These are phyloP conservation scores for Girardinus metallicus DNA, from an alignment of 2,797 vertebrate genomes.

Conservation along the genomic window DNA sequence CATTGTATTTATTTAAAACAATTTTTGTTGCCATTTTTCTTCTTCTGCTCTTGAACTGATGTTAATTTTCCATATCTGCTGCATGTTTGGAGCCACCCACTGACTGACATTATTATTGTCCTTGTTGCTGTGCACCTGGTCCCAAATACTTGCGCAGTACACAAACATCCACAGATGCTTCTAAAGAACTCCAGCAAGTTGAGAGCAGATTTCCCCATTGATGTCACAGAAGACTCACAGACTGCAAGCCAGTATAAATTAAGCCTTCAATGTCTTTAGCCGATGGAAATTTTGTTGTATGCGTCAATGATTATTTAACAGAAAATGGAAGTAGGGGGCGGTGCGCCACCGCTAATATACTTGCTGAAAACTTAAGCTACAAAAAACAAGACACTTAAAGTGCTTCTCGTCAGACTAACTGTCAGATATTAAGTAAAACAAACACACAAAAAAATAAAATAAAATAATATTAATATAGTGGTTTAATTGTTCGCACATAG, in stretches of 20 bases:
- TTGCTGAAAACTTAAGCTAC: background rate
- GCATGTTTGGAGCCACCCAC: background rate
- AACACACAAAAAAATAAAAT: background rate
- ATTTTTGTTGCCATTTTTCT: background rate
- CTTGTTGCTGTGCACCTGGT: background rate
- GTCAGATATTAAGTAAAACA: background rate
- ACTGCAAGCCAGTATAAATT: background rate
- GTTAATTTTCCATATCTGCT: background rate
- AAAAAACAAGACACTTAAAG: background rate
- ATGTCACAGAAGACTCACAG: background rate
- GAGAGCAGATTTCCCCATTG: background rate
- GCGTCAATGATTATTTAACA: background rate
- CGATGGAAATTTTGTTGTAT: background rate
- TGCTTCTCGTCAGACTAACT: background rate
- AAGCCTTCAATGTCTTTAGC: background rate
- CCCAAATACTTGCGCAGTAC: background rate
- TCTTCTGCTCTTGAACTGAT: background rate
- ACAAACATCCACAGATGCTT: background rate
- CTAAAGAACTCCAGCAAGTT: no score
- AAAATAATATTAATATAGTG: background rate
- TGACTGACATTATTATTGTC: background rate
- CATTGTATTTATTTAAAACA: background rate
- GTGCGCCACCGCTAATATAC: background rate
- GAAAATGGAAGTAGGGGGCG: constrained; percentile 4
- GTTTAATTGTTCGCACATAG: background rate